phyloP scores from a whole-genome alignment of 2,113 vertebrate genomes.

The Zeus faber region DNA sequence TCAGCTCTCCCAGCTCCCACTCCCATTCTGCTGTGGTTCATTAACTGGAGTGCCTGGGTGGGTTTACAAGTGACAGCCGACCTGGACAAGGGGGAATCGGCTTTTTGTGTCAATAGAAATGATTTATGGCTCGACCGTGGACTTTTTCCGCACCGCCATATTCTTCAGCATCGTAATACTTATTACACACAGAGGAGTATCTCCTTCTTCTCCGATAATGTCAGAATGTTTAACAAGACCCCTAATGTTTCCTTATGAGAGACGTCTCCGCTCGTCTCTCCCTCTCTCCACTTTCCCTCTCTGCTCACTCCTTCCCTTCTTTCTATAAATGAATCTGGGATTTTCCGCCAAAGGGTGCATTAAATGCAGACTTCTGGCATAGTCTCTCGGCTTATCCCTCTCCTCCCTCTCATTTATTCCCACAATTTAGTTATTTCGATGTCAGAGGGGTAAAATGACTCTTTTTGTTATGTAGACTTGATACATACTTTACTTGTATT shows the following conservation, averaged over 20 bases:
- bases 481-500: too few relatives aligned
- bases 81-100: not conserved
- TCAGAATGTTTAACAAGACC: not conserved
- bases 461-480: too few relatives aligned
- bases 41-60: not conserved
- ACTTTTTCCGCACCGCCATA: not conserved
- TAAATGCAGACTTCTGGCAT: too few relatives aligned
- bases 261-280: not conserved
- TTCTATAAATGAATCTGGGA: too few relatives aligned
- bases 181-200: not conserved
- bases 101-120: conserved; percentile 1
- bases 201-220: conserved; percentile 7
- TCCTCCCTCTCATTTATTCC: too few relatives aligned
- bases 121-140: not conserved
- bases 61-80: not conserved
- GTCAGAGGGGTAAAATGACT: too few relatives aligned
- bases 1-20: too few relatives aligned
- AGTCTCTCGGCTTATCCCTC: too few relatives aligned
- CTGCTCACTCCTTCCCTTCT: too few relatives aligned
- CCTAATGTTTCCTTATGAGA: not conserved
- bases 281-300: too few relatives aligned
- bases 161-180: not conserved
- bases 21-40: conserved; percentile 11
- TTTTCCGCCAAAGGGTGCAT: too few relatives aligned
- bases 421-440: too few relatives aligned